Percentiles rank a stretch among this genome's conserved stretches.
These are phyloP conservation scores for Plectropomus leopardus DNA, from an alignment of 2,113 vertebrate species.

Conservation along the genomic window DNA sequence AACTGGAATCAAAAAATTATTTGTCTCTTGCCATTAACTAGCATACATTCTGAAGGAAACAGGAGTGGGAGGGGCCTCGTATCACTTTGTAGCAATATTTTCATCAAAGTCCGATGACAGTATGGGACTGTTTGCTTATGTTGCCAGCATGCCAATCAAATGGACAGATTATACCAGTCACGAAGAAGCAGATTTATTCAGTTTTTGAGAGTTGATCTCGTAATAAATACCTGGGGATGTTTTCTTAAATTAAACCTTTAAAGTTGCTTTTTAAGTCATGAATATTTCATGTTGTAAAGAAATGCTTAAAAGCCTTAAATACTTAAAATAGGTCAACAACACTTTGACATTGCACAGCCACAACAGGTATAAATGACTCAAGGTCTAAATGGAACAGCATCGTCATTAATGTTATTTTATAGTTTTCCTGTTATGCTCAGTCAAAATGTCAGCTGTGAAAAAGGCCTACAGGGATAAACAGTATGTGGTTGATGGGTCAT, in stretches of 20 bases:
- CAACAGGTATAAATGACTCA: neutral
- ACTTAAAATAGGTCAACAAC: neutral
- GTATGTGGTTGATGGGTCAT: slow-evolving; percentile 27
- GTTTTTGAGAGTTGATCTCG: neutral
- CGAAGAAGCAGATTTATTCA: neutral
- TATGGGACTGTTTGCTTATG: neutral
- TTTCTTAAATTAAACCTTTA: neutral
- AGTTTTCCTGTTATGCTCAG: slow-evolving; percentile 16
- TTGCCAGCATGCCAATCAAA: neutral
- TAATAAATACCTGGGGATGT: neutral
- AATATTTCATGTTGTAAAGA: neutral
- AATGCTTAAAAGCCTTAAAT: slow-evolving; percentile 1
- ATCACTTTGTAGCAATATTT: neutral
- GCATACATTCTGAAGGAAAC: no score
- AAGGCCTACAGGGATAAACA: slow-evolving; percentile 11
- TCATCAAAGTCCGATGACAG: neutral
- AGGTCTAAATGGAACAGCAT: neutral
- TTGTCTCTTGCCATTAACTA: no score
- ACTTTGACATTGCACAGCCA: neutral
- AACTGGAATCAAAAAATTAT: no score
- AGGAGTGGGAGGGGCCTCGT: no score
- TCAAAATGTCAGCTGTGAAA: slow-evolving; percentile 28
- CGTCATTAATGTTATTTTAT: slow-evolving; percentile 5
- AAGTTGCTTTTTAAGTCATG: neutral
- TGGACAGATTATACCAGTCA: neutral